A percentile compares a stretch with the other conserved stretches of the same genome.
Evolutionary conservation across 2,888 invertebrate species (phyloP).

Genomic region (Limnephilus auricula): DNA sequence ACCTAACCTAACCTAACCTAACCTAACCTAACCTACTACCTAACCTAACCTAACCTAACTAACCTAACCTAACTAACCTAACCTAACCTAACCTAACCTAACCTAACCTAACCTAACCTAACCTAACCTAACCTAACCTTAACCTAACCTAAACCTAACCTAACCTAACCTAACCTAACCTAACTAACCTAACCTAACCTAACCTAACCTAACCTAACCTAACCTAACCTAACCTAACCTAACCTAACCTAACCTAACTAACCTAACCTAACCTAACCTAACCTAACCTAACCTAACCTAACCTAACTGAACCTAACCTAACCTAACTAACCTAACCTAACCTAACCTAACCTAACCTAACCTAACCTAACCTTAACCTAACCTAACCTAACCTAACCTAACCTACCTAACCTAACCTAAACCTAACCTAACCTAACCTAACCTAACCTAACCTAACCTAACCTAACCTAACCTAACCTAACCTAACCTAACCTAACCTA

Average conservation of each 20-base stretch:
- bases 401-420: conserved; percentile 43
- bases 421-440: conserved; percentile 54
- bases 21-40: conserved; percentile 67
- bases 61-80: conserved; percentile 52
- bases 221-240: conserved; percentile 68
- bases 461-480: conserved; percentile 40
- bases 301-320: conserved; percentile 41
- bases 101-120: conserved; percentile 56
- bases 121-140: conserved; percentile 52
- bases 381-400: conserved; percentile 69
- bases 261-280: conserved; percentile 68
- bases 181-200: conserved; percentile 68
- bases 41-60: conserved; percentile 64
- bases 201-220: conserved; percentile 68
- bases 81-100: conserved; percentile 55
- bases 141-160: conserved; percentile 57
- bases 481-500: conserved; percentile 13
- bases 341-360: conserved; percentile 68
- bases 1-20: too few species aligned
- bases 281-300: conserved; percentile 68
- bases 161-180: conserved; percentile 64
- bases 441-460: conserved; percentile 56
- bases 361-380: conserved; percentile 68
- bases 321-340: conserved; percentile 49
- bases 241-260: conserved; percentile 68